phyloP scores from a whole-genome alignment of 1,140 invertebrate genomes.

The Platorchestia sp. region DNA sequence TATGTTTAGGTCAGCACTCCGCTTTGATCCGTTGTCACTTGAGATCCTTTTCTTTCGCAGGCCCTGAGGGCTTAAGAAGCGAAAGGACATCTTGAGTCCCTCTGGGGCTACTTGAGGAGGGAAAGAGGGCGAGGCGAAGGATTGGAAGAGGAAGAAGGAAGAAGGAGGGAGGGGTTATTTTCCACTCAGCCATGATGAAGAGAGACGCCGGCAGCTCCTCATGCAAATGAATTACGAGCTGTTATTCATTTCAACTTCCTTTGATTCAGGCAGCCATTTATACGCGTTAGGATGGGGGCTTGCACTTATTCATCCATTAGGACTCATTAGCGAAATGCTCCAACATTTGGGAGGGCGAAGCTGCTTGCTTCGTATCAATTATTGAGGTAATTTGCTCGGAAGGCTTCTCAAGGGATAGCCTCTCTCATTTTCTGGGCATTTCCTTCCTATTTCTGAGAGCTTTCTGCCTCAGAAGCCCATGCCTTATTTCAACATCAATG shows the following conservation, averaged over 20 bases:
- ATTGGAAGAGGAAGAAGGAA: not conserved
- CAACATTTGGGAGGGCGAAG: slow-evolving; percentile 50
- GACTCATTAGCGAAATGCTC: slow-evolving; percentile 51
- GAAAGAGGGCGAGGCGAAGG: not conserved
- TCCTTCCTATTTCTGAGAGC: slow-evolving; percentile 46
- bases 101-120: slow-evolving; percentile 21
- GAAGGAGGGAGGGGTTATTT: slow-evolving; percentile 48
- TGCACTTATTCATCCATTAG: slow-evolving; percentile 53
- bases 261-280: slow-evolving; percentile 48
- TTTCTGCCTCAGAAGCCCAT: slow-evolving; percentile 5
- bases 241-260: slow-evolving; percentile 55
- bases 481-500: slow-evolving; percentile 53
- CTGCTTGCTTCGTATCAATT: slow-evolving; percentile 54
- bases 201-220: slow-evolving; percentile 50
- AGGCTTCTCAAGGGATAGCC: slow-evolving; percentile 49
- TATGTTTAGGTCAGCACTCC: not conserved
- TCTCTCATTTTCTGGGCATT: slow-evolving; percentile 44
- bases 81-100: not conserved
- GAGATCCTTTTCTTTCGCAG: slow-evolving; percentile 1
- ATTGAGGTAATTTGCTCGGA: slow-evolving; percentile 51
- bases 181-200: slow-evolving; percentile 51
- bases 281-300: slow-evolving; percentile 50
- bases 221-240: slow-evolving; percentile 54
- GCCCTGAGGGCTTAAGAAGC: not conserved
- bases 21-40: not conserved